phyloP scores from a whole-genome alignment of 2,113 vertebrate genomes.

The Epinephelus lanceolatus region DNA sequence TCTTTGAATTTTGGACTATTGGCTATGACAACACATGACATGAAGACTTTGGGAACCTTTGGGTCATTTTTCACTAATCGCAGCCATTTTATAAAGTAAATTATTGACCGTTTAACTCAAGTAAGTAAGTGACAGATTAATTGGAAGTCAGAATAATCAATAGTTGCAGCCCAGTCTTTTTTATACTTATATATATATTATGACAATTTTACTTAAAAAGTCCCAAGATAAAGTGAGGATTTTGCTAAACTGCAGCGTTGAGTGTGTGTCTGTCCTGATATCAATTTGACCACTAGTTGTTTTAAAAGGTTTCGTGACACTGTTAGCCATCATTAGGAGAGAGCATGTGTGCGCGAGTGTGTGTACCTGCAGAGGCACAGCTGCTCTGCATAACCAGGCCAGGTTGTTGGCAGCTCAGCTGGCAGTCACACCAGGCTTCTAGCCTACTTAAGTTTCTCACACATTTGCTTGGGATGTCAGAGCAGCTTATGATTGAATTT shows the following conservation, averaged over 20 bases:
- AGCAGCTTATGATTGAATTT: conserved; percentile 59
- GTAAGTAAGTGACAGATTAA: not conserved
- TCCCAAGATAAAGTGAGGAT: not conserved
- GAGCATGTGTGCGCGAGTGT: not conserved
- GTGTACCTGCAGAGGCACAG: conserved; percentile 65
- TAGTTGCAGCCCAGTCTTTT: not conserved
- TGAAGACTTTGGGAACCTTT: too few relatives aligned
- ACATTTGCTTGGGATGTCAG: conserved; percentile 68
- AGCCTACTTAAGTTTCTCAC: conserved; percentile 78
- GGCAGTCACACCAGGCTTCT: conserved; percentile 48
- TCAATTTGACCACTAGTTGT: not conserved
- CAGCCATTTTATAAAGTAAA: not conserved
- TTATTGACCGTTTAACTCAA: too few relatives aligned
- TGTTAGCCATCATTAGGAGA: conserved; percentile 3
- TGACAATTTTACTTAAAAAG: not conserved
- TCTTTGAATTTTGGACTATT: too few relatives aligned
- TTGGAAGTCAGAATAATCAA: not conserved
- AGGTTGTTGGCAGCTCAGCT: conserved; percentile 71
- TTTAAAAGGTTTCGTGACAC: not conserved
- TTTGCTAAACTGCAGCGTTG: not conserved
- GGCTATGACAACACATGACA: too few relatives aligned
- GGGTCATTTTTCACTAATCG: too few relatives aligned
- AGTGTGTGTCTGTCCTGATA: not conserved
- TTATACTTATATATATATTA: too few relatives aligned
- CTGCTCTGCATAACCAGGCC: conserved; percentile 64